phyloP scores from a whole-genome alignment of 2,888 invertebrate species.

The Falcaria lacertinaria region DNA sequence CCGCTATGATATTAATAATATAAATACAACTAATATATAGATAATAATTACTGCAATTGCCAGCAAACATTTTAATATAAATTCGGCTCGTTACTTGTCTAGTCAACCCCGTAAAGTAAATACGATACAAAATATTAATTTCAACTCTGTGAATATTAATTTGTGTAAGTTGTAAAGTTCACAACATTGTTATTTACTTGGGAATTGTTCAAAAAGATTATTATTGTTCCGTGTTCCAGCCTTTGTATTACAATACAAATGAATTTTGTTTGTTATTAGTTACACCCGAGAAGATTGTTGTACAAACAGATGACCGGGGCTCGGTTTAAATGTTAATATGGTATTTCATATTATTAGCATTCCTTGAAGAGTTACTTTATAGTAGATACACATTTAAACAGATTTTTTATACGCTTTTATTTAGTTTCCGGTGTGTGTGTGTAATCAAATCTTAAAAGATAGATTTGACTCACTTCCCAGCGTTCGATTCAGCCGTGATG shows the following conservation, averaged over 20 bases:
- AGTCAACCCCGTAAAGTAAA: neutral
- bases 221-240: neutral
- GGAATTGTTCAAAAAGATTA: slow-evolving; percentile 1
- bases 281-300: neutral
- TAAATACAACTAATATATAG: no score
- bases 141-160: slow-evolving; percentile 2
- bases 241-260: neutral
- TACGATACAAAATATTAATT: slow-evolving; percentile 1
- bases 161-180: neutral
- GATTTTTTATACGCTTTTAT: no score
- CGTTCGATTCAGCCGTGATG: no score
- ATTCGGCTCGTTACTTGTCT: neutral
- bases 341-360: no score
- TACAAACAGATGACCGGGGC: neutral
- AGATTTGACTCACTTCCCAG: no score
- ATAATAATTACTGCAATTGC: no score
- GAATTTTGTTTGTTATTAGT: neutral
- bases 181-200: slow-evolving; percentile 1
- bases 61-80: neutral
- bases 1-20: no score
- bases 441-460: no score
- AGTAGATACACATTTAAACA: no score
- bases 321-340: no score
- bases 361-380: no score
- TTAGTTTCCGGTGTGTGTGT: no score